Conservation (phyloP, 2,797 vertebrate species). For the Falco biarmicus region DNA sequence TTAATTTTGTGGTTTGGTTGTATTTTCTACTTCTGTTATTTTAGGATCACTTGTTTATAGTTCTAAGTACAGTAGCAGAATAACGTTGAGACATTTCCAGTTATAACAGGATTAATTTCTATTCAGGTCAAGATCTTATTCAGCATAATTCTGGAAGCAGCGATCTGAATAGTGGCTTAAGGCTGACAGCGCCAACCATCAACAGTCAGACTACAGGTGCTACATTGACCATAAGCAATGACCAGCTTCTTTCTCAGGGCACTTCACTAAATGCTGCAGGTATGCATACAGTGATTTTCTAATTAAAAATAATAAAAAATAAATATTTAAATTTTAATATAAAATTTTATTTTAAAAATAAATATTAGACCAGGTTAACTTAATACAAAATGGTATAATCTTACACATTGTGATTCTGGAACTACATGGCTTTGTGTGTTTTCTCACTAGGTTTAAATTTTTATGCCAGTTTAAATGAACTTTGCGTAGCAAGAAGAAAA, state of each 20-base stretch:
- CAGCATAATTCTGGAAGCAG: conserved; percentile 77
- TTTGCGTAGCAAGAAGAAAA: not conserved
- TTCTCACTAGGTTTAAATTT: not conserved
- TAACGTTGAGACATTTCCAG: not conserved
- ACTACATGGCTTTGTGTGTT: not conserved
- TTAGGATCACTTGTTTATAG: not conserved
- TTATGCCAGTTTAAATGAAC: not conserved
- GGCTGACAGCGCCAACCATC: conserved; percentile 79
- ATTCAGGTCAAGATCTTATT: conserved; percentile 87
- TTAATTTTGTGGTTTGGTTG: not conserved
- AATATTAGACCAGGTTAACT: not conserved
- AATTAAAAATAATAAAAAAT: not conserved
- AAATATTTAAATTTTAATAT: not conserved
- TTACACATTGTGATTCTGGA: not conserved
- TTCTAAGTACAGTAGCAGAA: not conserved
- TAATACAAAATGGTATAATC: not conserved
- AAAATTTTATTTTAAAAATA: not conserved
- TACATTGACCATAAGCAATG: conserved; percentile 85
- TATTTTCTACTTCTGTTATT: not conserved
- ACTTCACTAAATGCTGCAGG: conserved; percentile 81
- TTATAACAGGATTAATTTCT: not conserved
- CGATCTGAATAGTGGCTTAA: conserved; percentile 83
- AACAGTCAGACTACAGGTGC: conserved; percentile 76
- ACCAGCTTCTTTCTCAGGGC: conserved; percentile 89
- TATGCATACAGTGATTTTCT: conserved; percentile 13